phyloP scores from a whole-genome alignment of 1,140 invertebrate species.

The Drosophila sproati region DNA sequence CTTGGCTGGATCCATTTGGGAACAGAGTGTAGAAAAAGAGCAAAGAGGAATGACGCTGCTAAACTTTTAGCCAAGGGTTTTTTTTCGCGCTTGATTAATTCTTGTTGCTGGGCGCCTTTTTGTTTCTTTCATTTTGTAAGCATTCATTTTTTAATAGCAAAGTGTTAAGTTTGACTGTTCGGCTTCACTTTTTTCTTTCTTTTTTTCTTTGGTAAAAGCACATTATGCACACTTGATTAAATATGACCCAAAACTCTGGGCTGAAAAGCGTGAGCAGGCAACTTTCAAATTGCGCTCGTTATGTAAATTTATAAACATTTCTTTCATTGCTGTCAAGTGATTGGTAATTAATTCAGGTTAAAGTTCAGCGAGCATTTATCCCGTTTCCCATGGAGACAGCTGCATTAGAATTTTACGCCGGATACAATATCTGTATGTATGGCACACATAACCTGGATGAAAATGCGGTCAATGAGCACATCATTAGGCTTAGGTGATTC shows the following conservation, averaged over 20 bases:
- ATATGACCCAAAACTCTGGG: conserved; percentile 33
- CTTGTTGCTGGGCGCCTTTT: conserved; percentile 40
- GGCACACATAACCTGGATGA: neutral
- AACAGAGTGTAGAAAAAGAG: neutral
- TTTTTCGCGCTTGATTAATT: conserved; percentile 80
- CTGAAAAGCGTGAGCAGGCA: conserved; percentile 9
- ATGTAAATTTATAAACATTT: conserved; percentile 2
- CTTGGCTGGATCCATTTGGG: no score
- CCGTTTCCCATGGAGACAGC: conserved; percentile 14
- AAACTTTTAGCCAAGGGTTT: conserved; percentile 75
- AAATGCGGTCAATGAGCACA: conserved; percentile 53
- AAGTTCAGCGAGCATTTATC: conserved; percentile 25
- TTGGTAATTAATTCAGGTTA: conserved; percentile 43
- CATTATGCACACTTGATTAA: conserved; percentile 74
- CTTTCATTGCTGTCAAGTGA: conserved; percentile 16
- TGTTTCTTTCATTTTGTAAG: conserved; percentile 64
- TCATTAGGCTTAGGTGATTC: conserved; percentile 42
- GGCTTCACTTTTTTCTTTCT: conserved; percentile 22
- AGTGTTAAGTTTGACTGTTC: conserved; percentile 80
- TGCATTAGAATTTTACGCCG: neutral
- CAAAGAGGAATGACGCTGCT: conserved; percentile 71
- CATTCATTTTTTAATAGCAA: conserved; percentile 69
- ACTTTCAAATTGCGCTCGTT: conserved; percentile 20
- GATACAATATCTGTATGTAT: neutral
- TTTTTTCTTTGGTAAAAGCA: conserved; percentile 6